phyloP scores from a whole-genome alignment of 1,140 invertebrate species.

The Pristionchus pacificus region DNA sequence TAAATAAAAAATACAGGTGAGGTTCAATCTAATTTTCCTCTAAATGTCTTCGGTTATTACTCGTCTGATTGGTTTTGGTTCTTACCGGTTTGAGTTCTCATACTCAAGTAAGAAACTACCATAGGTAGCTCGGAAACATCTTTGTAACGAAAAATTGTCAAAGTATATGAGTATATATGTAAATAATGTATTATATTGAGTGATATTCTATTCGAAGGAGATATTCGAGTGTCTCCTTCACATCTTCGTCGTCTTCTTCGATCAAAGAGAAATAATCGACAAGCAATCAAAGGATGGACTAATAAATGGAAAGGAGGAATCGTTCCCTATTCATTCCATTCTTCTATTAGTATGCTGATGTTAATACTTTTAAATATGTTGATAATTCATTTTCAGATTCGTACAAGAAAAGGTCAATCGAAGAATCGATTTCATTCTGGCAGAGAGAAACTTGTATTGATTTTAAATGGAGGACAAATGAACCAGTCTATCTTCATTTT shows the following conservation, averaged over 20 bases:
- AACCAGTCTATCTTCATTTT: background rate
- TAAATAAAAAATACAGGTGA: no score
- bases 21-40: no score
- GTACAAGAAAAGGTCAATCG: constrained; percentile 3
- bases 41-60: no score
- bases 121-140: no score
- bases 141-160: no score
- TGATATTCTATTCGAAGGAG: background rate
- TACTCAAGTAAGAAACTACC: no score
- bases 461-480: constrained; percentile 14
- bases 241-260: background rate
- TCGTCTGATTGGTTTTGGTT: no score
- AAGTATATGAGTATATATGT: no score
- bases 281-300: background rate
- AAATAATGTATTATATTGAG: no score
- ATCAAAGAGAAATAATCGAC: background rate
- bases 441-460: constrained; percentile 31
- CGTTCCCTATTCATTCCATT: background rate
- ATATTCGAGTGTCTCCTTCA: background rate
- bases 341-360: background rate
- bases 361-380: no score
- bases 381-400: background rate
- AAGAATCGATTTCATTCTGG: constrained; percentile 26
- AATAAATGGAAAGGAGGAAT: background rate
- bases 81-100: no score